A percentile compares a stretch with the other conserved stretches of the same genome.
phyloP scores from a whole-genome alignment of 1,140 invertebrate genomes.

The Whitmania pigra region DNA sequence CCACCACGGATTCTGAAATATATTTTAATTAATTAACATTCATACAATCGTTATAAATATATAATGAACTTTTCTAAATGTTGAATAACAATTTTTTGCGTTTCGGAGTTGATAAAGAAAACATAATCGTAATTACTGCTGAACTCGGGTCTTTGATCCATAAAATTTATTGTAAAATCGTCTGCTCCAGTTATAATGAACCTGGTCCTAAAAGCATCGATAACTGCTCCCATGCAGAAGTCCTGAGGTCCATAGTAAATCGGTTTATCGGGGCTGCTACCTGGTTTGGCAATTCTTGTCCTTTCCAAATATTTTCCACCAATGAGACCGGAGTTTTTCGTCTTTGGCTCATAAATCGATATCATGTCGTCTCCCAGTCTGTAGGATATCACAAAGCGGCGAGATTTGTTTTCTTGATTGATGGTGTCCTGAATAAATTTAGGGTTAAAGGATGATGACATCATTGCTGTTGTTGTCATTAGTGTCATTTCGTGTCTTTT shows the following conservation, averaged over 20 bases:
- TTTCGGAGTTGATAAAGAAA: too few relatives aligned
- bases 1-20: too few relatives aligned
- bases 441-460: too few relatives aligned
- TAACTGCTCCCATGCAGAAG: slow-evolving; percentile 40
- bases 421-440: slow-evolving; percentile 34
- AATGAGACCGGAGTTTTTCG: slow-evolving; percentile 41
- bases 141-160: slow-evolving; percentile 35
- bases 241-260: slow-evolving; percentile 41
- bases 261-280: slow-evolving; percentile 34
- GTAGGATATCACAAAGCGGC: slow-evolving; percentile 42
- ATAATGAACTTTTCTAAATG: too few relatives aligned
- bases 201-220: slow-evolving; percentile 39
- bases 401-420: slow-evolving; percentile 37
- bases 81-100: too few relatives aligned
- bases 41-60: too few relatives aligned
- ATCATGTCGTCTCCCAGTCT: slow-evolving; percentile 42
- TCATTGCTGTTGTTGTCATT: too few relatives aligned
- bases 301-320: slow-evolving; percentile 42
- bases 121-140: background rate
- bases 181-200: slow-evolving; percentile 42
- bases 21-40: too few relatives aligned
- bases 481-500: too few relatives aligned
- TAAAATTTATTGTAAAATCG: slow-evolving; percentile 40
- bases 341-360: slow-evolving; percentile 41
- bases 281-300: slow-evolving; percentile 40